These are phyloP conservation scores for Parnassius apollo DNA, from an alignment of 2,888 invertebrate genomes.

Conservation along the genomic window DNA sequence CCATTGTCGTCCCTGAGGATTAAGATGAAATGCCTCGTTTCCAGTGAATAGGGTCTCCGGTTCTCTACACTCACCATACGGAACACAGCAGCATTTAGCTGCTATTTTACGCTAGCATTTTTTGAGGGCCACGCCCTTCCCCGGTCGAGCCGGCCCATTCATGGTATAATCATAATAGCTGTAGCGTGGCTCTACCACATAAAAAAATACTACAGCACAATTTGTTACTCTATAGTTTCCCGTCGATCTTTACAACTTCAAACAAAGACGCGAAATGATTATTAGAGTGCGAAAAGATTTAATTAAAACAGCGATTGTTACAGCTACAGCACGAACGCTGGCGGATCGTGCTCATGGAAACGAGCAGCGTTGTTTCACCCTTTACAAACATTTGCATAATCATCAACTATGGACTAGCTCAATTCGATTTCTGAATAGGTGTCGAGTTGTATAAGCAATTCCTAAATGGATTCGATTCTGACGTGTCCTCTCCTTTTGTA, in stretches of 20 bases:
- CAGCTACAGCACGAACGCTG: conserved; percentile 8
- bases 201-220: too few relatives aligned
- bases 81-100: too few relatives aligned
- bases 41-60: too few relatives aligned
- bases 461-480: conserved; percentile 11
- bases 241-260: conserved; percentile 1
- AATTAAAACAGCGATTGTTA: conserved; percentile 20
- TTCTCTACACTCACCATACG: too few relatives aligned
- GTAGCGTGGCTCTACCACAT: too few relatives aligned
- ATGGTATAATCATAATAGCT: too few relatives aligned
- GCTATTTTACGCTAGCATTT: too few relatives aligned
- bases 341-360: conserved; percentile 11
- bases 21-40: too few relatives aligned
- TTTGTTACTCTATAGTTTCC: too few relatives aligned
- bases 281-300: conserved; percentile 18
- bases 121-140: too few relatives aligned
- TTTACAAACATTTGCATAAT: conserved; percentile 26
- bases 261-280: conserved; percentile 16
- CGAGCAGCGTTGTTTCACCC: conserved; percentile 9
- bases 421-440: conserved; percentile 15
- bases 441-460: conserved; percentile 6
- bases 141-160: too few relatives aligned
- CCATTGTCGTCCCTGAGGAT: too few relatives aligned
- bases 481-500: not conserved
- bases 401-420: conserved; percentile 16